phyloP scores from a whole-genome alignment of 2,113 vertebrate species.

The Nyctereutes procyonoides region DNA sequence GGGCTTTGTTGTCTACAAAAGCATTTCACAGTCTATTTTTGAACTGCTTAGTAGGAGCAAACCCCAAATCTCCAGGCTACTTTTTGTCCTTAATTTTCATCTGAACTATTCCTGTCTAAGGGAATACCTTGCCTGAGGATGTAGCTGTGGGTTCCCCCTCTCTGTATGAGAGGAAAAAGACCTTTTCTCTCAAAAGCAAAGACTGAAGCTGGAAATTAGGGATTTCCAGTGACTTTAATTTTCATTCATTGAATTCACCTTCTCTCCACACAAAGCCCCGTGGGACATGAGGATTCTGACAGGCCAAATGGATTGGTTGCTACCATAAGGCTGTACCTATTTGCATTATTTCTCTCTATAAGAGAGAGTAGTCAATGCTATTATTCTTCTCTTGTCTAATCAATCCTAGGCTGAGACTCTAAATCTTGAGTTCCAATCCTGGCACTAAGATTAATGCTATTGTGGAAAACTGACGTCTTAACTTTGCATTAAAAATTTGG shows the following conservation, averaged over 20 bases:
- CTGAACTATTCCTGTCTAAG: conserved; percentile 15
- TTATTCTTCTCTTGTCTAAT: conserved; percentile 30
- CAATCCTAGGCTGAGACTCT: not conserved
- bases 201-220: not conserved
- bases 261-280: not conserved
- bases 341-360: conserved; percentile 52
- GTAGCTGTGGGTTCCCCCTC: not conserved
- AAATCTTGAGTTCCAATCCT: conserved; percentile 51
- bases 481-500: not conserved
- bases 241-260: not conserved
- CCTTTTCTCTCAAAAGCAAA: conserved; percentile 22
- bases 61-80: conserved; percentile 56
- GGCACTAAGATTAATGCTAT: not conserved
- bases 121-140: not conserved
- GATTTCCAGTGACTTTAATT: not conserved
- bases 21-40: conserved; percentile 71
- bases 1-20: conserved; percentile 56
- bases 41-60: conserved; percentile 41
- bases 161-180: not conserved
- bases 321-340: not conserved
- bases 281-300: not conserved
- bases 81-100: conserved; percentile 64
- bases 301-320: not conserved
- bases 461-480: conserved; percentile 25
- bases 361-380: not conserved